Base-by-base conservation (phyloP, 2,888 invertebrate species). In the Volucella bombylans region DNA sequence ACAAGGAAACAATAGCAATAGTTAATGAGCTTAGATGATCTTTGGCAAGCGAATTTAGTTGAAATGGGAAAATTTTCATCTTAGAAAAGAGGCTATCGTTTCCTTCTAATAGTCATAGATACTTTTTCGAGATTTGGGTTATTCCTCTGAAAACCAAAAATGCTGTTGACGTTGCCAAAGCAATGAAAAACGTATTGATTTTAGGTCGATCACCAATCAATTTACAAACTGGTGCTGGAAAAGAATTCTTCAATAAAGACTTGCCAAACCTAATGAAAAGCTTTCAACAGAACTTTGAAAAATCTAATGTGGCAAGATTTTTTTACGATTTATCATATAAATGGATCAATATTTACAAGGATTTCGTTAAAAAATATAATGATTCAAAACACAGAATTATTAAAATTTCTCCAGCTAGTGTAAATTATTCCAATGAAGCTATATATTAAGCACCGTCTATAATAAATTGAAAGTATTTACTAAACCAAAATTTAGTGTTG, bases 41-140 rank as follows among this genome's bases (percentile, higher is more conserved):
- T 91, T 14, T 91, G 90, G 91, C 92, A 92, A 88, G 90, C 90
- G 12, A 91, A 92, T 89, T 87, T 92, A 50, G 90, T 89, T 15
- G 89, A 90, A 74, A 88, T 91, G 90, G 77, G 82, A 31, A 57
- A 82, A 14, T 90, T 89, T 88, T 68, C 90, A 10, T 73, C 73
- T 47, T 78, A 87, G 31, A 91, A 91, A 81, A 89, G 88, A 15
- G 88, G 88, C 4, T 88, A 86, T 73, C 88, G 88, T 74, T 90
- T 89, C 68, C 85, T 91, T 57, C 87, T 92, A 72, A 88, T 89
- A 14, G 87, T 90, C 18, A 91, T 91, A 50, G 90, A 91, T 87
- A 86, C 87, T 41, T 91, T 91, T 87, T 90, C 90, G 4, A 92
- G 92, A 87, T 92, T 6, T 92, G 90, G 90, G 88, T 88, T 47